Evolutionary conservation across 2,113 vertebrate genomes (phyloP).

Genomic region (Talpa occidentalis): DNA sequence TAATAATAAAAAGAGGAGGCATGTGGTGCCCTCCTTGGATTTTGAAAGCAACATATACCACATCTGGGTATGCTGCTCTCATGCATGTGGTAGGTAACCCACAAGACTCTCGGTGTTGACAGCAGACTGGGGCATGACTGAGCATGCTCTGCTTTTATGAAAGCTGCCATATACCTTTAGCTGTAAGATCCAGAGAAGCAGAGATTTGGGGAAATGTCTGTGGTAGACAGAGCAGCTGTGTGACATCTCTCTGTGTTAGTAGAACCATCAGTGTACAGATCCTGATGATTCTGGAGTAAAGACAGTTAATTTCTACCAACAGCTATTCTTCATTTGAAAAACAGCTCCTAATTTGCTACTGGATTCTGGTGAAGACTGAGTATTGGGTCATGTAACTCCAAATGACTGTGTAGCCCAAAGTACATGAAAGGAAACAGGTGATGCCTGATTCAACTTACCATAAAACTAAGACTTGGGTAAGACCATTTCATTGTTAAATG

Average conservation of each 20-base stretch:
- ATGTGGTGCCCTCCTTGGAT: not conserved
- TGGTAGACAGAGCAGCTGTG: not conserved
- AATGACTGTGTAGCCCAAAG: not conserved
- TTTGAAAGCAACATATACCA: not conserved
- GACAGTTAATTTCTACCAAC: not conserved
- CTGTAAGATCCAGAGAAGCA: not conserved
- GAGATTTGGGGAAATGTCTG: not conserved
- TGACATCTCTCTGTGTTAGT: not conserved
- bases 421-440: not conserved
- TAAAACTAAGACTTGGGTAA: not conserved
- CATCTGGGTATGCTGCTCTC: not conserved
- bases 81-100: not conserved
- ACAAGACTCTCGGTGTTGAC: not conserved
- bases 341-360: not conserved
- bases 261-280: not conserved
- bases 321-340: constrained; percentile 5
- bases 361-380: not conserved
- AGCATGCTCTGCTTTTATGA: not conserved
- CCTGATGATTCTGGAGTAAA: not conserved
- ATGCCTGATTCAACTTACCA: not conserved
- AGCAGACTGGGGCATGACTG: not conserved
- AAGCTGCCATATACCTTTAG: not conserved
- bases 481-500: not conserved
- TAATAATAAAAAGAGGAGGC: not conserved
- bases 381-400: not conserved